Evolutionary conservation across 2,113 vertebrate genomes (phyloP).

Genomic region (Scophthalmus maximus): DNA sequence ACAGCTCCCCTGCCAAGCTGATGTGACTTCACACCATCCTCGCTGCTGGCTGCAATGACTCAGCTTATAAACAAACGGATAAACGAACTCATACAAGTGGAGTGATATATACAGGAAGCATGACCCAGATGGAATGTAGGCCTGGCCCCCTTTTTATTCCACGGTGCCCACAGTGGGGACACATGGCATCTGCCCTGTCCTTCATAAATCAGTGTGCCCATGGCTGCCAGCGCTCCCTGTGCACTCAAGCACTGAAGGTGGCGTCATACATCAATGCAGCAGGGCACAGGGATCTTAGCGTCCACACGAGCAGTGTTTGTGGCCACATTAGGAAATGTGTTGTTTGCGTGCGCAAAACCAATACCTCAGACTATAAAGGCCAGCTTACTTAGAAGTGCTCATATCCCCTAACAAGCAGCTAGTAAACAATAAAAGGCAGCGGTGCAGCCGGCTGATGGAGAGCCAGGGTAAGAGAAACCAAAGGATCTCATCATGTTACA

Average conservation of each 20-base stretch:
- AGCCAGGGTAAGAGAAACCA: background rate
- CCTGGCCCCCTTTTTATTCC: slow-evolving; percentile 32
- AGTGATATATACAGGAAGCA: slow-evolving; percentile 51
- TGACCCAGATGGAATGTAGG: slow-evolving; percentile 67
- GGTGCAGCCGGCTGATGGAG: background rate
- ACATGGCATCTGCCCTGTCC: slow-evolving; percentile 52
- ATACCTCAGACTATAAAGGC: slow-evolving; percentile 22
- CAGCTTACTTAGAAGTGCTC: slow-evolving; percentile 13
- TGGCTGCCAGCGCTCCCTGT: slow-evolving; percentile 34
- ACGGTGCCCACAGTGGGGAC: slow-evolving; percentile 39
- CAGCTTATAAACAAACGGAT: slow-evolving; percentile 61
- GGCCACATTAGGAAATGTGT: slow-evolving; percentile 28
- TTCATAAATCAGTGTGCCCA: slow-evolving; percentile 60
- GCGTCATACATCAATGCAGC: slow-evolving; percentile 63
- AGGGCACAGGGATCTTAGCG: slow-evolving; percentile 16
- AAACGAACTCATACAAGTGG: slow-evolving; percentile 43
- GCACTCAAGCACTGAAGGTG: slow-evolving; percentile 55
- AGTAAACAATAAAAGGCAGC: slow-evolving; percentile 26
- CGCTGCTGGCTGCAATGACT: slow-evolving; percentile 68
- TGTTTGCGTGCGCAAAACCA: slow-evolving; percentile 8
- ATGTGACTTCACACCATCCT: slow-evolving; percentile 66
- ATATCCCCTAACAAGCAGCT: slow-evolving; percentile 11
- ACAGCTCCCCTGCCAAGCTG: slow-evolving; percentile 38
- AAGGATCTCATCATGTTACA: background rate
- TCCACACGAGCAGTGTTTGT: slow-evolving; percentile 22